These are phyloP conservation scores for Timema cristinae DNA, from an alignment of 2,888 invertebrate species.

Conservation along the genomic window DNA sequence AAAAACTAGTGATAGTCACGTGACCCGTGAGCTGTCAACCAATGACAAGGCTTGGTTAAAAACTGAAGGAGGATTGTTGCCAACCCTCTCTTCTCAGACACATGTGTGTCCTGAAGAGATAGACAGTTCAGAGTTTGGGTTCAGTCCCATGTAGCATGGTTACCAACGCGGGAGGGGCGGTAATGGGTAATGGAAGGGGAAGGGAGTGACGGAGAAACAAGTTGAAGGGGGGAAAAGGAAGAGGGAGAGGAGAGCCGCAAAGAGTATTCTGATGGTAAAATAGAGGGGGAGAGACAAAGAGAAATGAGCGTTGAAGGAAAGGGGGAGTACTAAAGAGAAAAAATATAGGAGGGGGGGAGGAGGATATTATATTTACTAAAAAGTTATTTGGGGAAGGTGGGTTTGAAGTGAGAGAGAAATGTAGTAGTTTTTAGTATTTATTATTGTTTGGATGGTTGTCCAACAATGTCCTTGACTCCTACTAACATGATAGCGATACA, in stretches of 20 bases:
- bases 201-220: slow-evolving; percentile 21
- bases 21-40: slow-evolving; percentile 23
- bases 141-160: neutral
- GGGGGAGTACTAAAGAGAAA: slow-evolving; percentile 3
- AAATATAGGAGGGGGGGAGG: slow-evolving; percentile 2
- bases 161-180: neutral
- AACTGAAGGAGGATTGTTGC: slow-evolving; percentile 22
- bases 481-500: too few species aligned
- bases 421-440: too few species aligned
- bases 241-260: slow-evolving; percentile 15
- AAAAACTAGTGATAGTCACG: slow-evolving; percentile 15
- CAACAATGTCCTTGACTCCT: too few species aligned
- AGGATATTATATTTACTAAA: slow-evolving; percentile 18
- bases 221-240: slow-evolving; percentile 1
- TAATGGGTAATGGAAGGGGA: neutral
- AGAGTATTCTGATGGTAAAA: neutral
- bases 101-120: neutral
- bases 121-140: slow-evolving; percentile 12
- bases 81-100: slow-evolving; percentile 22
- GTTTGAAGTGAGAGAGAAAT: too few species aligned
- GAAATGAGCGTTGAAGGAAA: neutral
- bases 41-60: slow-evolving; percentile 22
- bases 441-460: too few species aligned
- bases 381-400: neutral
- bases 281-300: slow-evolving; percentile 17